These are phyloP conservation scores for Scaptomyza flava DNA, from an alignment of 2,888 invertebrate genomes.

Conservation along the genomic window DNA sequence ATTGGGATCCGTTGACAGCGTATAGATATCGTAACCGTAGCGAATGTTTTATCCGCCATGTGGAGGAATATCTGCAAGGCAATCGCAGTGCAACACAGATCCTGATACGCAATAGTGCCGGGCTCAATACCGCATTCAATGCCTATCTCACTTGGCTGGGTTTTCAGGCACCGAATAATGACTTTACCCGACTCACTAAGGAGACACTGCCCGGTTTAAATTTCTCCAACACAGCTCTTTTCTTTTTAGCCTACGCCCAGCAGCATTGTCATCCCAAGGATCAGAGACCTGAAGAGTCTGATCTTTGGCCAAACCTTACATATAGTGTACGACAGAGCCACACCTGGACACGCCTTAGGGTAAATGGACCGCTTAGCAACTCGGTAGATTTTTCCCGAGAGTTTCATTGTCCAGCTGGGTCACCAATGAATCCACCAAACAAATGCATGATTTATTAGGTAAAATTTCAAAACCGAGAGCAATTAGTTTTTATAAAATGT, in stretches of 20 bases:
- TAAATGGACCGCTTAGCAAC: conserved; percentile 80
- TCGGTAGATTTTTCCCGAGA: conserved; percentile 76
- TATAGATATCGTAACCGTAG: conserved; percentile 69
- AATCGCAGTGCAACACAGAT: conserved; percentile 56
- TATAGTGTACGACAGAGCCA: conserved; percentile 64
- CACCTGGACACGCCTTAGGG: conserved; percentile 63
- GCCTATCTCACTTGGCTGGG: conserved; percentile 80
- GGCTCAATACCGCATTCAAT: conserved; percentile 77
- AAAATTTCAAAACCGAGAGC: no score
- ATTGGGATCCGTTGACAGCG: conserved; percentile 74
- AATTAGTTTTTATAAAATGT: no score
- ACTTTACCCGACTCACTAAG: conserved; percentile 62
- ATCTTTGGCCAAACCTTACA: neutral
- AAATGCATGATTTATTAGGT: conserved; percentile 80
- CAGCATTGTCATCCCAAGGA: conserved; percentile 65
- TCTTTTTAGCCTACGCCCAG: conserved; percentile 81
- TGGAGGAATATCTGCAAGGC: conserved; percentile 65
- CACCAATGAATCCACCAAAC: conserved; percentile 79
- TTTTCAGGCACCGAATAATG: conserved; percentile 73
- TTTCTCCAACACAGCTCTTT: conserved; percentile 81
- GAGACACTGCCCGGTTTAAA: conserved; percentile 80
- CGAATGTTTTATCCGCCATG: conserved; percentile 73
- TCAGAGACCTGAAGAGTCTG: neutral
- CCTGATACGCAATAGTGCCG: conserved; percentile 71
- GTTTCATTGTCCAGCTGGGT: conserved; percentile 76